Evolutionary conservation across 2,888 invertebrate species (phyloP).

Genomic region (Bugulina stolonifera): DNA sequence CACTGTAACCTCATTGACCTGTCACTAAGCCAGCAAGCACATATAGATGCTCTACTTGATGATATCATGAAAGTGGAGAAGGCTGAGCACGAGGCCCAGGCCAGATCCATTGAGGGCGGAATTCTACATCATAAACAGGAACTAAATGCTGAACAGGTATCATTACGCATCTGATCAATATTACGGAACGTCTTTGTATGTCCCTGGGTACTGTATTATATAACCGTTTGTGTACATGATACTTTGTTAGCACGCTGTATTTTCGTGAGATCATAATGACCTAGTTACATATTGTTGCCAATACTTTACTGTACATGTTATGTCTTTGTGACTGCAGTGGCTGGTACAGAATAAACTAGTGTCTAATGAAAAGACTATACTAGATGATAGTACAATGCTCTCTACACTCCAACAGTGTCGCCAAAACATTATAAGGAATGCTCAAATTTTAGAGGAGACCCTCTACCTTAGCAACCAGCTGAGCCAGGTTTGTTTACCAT

Average conservation of each 20-base stretch:
- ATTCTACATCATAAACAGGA: conserved; percentile 44
- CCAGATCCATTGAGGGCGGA: conserved; percentile 45
- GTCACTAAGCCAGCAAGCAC: conserved; percentile 47
- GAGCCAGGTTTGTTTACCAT: conserved; percentile 34
- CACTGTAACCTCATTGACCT: conserved; percentile 44
- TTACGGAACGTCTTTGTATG: background rate
- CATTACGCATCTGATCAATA: background rate
- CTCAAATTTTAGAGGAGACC: conserved; percentile 45
- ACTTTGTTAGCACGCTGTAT: too few relatives aligned
- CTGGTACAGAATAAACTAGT: conserved; percentile 45
- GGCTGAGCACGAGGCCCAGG: conserved; percentile 49
- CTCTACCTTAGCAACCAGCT: conserved; percentile 35
- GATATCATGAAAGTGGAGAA: conserved; percentile 47
- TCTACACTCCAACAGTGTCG: conserved; percentile 43
- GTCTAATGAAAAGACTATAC: conserved; percentile 40
- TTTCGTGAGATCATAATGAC: too few relatives aligned
- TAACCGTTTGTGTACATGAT: background rate
- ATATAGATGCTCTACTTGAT: conserved; percentile 42
- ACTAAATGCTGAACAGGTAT: conserved; percentile 44
- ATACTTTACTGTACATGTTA: too few relatives aligned
- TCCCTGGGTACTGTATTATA: background rate
- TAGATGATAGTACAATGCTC: conserved; percentile 48
- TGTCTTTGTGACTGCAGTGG: conserved; percentile 36
- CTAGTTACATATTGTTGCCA: too few relatives aligned
- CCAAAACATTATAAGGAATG: conserved; percentile 40